These are phyloP conservation scores for Pantala flavescens DNA, from an alignment of 1,140 invertebrate genomes.

Conservation along the genomic window DNA sequence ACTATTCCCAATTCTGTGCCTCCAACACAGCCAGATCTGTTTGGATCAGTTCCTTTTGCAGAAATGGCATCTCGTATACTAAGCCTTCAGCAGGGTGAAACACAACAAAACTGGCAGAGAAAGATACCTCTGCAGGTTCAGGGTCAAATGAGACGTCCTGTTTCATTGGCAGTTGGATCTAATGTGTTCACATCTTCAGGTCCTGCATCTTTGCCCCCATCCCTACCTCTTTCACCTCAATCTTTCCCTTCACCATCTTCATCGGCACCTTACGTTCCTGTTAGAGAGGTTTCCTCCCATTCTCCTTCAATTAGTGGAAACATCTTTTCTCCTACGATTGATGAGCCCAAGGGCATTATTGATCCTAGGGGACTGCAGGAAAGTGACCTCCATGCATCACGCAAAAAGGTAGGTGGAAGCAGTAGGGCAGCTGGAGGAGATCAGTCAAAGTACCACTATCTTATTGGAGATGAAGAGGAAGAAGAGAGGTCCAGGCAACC, in stretches of 20 bases:
- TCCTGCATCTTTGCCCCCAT: neutral
- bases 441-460: conserved; percentile 43
- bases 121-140: conserved; percentile 20
- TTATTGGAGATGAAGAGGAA: conserved; percentile 30
- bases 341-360: neutral
- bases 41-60: conserved; percentile 50
- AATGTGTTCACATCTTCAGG: neutral
- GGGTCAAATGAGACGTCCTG: neutral
- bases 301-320: neutral
- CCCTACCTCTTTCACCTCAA: neutral
- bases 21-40: conserved; percentile 39
- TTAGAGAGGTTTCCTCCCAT: neutral
- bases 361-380: neutral
- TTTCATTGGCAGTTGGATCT: neutral
- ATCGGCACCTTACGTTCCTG: neutral
- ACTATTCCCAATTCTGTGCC: conserved; percentile 17
- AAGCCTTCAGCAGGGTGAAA: conserved; percentile 25
- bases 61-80: conserved; percentile 31
- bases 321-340: neutral
- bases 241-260: neutral
- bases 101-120: conserved; percentile 18
- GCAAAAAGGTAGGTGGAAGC: neutral
- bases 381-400: neutral
- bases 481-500: neutral
- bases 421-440: conserved; percentile 29